Conservation (phyloP, 2,888 invertebrate species). For the Alentia gelatinosa region DNA sequence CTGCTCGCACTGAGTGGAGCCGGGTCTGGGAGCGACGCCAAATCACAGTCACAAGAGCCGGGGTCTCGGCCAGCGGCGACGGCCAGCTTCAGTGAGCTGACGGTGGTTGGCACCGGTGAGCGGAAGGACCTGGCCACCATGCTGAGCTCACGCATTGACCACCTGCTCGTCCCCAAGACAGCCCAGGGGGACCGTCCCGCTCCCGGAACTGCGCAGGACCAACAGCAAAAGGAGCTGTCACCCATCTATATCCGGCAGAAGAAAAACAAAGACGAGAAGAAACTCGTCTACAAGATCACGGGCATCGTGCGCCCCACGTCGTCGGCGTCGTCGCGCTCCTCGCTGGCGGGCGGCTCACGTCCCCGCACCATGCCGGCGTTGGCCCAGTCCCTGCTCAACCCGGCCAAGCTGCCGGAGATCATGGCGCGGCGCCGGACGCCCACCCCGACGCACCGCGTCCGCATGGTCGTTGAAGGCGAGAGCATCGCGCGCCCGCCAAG, state of each 20-base stretch:
- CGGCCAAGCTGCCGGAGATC: not conserved
- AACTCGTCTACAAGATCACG: constrained; percentile 19
- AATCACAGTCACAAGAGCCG: not conserved
- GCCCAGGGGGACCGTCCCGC: not conserved
- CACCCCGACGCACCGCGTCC: not conserved
- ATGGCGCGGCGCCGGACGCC: not conserved
- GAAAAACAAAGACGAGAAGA: constrained; percentile 36
- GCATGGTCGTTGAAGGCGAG: not conserved
- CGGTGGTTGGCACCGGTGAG: not conserved
- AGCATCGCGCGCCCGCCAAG: not conserved
- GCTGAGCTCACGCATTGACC: constrained; percentile 19
- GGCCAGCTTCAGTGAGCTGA: not conserved
- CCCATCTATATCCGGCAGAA: constrained; percentile 34
- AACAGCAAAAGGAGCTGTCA: constrained; percentile 30
- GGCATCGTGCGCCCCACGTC: constrained; percentile 29
- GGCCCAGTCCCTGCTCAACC: not conserved
- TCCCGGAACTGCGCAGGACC: not conserved
- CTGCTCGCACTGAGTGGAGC: not conserved
- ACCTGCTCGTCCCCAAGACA: not conserved
- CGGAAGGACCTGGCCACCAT: constrained; percentile 1
- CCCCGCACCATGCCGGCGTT: not conserved
- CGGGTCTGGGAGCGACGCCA: not conserved
- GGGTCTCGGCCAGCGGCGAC: not conserved
- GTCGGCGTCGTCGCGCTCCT: not conserved
- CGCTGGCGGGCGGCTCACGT: not conserved